Percentiles rank a stretch among this genome's conserved stretches.
phyloP scores from a whole-genome alignment of 2,888 invertebrate species.

The Cerceris rybyensis region DNA sequence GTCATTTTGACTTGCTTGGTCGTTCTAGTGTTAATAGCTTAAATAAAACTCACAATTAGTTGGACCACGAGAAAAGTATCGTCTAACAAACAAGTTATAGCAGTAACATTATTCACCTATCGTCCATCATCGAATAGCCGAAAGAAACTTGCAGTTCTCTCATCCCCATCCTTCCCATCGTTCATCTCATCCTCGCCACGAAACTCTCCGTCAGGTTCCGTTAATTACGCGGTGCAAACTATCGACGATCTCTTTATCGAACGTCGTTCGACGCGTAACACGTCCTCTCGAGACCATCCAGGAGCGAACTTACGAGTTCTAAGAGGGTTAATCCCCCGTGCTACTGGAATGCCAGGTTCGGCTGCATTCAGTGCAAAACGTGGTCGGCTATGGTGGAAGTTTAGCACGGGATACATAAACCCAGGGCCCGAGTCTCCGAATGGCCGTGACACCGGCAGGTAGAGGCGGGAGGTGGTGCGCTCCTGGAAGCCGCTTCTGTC shows the following conservation, averaged over 20 bases:
- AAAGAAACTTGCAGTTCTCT: too few relatives aligned
- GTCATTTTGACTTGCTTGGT: too few relatives aligned
- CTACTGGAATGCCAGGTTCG: background rate
- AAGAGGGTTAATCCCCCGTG: background rate
- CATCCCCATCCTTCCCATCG: too few relatives aligned
- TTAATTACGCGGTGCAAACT: background rate
- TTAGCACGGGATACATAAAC: conserved; percentile 9
- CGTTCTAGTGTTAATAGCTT: too few relatives aligned
- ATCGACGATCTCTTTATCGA: background rate
- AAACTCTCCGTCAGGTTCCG: background rate
- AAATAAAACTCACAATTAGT: too few relatives aligned
- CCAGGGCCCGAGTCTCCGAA: conserved; percentile 3
- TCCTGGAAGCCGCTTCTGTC: conserved; percentile 4
- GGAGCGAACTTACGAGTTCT: background rate
- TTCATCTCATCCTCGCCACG: too few relatives aligned
- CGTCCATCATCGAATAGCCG: too few relatives aligned
- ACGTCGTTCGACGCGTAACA: too few relatives aligned
- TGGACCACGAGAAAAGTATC: too few relatives aligned
- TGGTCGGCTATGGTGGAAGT: conserved; percentile 8
- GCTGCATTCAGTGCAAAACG: background rate
- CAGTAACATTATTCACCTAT: too few relatives aligned
- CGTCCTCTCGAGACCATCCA: too few relatives aligned
- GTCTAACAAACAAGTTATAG: too few relatives aligned
- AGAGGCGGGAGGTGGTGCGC: background rate
- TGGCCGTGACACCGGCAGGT: conserved; percentile 2